These are phyloP conservation scores for Oryzias woworae DNA, from an alignment of 2,113 vertebrate genomes.

Conservation along the genomic window DNA sequence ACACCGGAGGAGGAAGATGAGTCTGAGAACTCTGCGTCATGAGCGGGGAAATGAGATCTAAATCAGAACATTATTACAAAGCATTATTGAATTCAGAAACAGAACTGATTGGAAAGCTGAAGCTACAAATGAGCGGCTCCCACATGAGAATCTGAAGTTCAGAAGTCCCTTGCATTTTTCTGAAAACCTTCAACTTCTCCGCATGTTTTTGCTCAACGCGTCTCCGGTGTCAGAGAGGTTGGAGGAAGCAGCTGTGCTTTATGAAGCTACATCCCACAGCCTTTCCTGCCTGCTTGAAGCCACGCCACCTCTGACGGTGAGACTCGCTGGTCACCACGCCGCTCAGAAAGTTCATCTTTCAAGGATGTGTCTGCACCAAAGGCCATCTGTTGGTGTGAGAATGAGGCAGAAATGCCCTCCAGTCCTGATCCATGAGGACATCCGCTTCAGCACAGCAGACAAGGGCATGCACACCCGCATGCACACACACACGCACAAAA, in stretches of 20 bases:
- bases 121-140: neutral
- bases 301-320: conserved; percentile 33
- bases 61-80: conserved; percentile 41
- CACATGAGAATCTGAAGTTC: conserved; percentile 5
- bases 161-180: neutral
- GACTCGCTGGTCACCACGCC: conserved; percentile 28
- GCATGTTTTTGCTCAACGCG: conserved; percentile 50
- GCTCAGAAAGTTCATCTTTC: conserved; percentile 55
- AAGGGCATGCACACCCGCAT: conserved; percentile 38
- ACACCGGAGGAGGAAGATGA: conserved; percentile 7
- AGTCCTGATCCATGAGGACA: conserved; percentile 56
- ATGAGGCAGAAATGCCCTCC: conserved; percentile 50
- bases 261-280: conserved; percentile 43
- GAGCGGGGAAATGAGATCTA: conserved; percentile 34
- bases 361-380: conserved; percentile 56
- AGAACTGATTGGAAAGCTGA: conserved; percentile 11
- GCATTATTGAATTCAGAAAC: conserved; percentile 10
- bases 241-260: conserved; percentile 75
- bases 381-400: conserved; percentile 66
- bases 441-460: conserved; percentile 45
- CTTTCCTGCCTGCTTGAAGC: conserved; percentile 55
- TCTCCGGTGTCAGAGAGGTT: conserved; percentile 39
- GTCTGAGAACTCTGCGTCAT: neutral
- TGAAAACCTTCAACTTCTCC: conserved; percentile 47
- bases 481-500: conserved; percentile 12